Base-by-base conservation (phyloP, 2,113 vertebrate genomes). In the Petromus typicus region DNA sequence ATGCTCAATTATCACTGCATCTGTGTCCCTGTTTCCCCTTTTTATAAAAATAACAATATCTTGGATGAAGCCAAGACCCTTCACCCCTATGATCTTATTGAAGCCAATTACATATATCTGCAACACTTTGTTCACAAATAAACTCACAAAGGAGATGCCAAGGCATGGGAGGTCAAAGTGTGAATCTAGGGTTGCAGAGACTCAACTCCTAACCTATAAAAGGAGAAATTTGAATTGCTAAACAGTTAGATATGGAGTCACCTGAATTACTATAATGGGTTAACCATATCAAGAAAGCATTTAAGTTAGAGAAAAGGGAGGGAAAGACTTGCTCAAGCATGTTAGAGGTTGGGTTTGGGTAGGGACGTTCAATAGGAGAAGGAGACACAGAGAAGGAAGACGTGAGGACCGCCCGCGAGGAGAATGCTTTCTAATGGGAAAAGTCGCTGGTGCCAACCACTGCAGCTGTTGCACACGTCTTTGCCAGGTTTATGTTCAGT, bases 401-500 rank as follows among this genome's bases (percentile, higher is more conserved):
- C 87, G 5, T 20, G 13, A 45, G 32, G 82, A 6, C 12, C 76
- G 34, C n/a, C 20, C 18, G 59, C 40, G 90, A 95, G 30, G 40
- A 75, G 67, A 48, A 3, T n/a, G 51, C 48, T 93, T 92, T 66
- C 51, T 83, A 23, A 69, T 25, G 45, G 69, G 63, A 59, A 43
- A 40, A 23, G 57, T 61, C 25, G 10, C 5, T 4, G 11, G 2
- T 76, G 75, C 97, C 95, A 97, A 81, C 5, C 3, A 12, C 32
- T 95, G 89, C 84, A 97, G 89, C 63, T 96, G 93, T 40, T 89
- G 17, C n/a, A 63, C 9, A 51, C 48, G 25, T 91, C 63, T 27
- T 54, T 40, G 90, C 86, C 91, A 97, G 91, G 93, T 48, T 91
- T 94, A 83, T 83, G 64, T 94, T 86, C 63, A 85, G 43, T 59